Evolutionary conservation across 2,888 invertebrate genomes (phyloP).

Genomic region (Biston stratarius): DNA sequence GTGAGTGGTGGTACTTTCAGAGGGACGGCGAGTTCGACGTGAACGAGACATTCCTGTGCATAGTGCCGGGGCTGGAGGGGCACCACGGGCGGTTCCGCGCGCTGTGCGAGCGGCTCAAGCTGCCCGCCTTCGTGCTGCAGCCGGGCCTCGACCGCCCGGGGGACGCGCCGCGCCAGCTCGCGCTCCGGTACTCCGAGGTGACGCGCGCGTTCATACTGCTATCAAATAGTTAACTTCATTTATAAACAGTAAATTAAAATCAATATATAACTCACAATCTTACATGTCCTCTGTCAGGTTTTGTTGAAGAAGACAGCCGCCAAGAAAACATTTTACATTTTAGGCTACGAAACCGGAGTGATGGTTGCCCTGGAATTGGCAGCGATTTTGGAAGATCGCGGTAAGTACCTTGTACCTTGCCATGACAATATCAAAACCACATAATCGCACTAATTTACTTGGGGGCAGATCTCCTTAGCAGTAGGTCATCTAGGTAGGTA

Average conservation of each 20-base stretch:
- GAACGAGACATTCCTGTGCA: slow-evolving; percentile 52
- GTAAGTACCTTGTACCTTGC: slow-evolving; percentile 48
- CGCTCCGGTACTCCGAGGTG: slow-evolving; percentile 52
- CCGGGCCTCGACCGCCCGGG: slow-evolving; percentile 54
- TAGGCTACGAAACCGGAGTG: slow-evolving; percentile 68
- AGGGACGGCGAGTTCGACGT: slow-evolving; percentile 58
- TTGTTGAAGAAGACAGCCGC: slow-evolving; percentile 30
- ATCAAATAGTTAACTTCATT: no score
- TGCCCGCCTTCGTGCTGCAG: slow-evolving; percentile 61
- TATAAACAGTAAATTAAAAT: not conserved
- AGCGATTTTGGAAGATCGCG: slow-evolving; percentile 62
- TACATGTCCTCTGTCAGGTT: not conserved
- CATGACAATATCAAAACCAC: not conserved
- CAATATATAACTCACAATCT: not conserved
- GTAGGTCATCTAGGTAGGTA: no score
- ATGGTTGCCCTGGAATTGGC: slow-evolving; percentile 64
- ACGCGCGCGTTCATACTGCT: not conserved
- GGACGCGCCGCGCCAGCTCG: slow-evolving; percentile 53
- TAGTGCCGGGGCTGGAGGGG: slow-evolving; percentile 66
- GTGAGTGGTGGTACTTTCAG: slow-evolving; percentile 43
- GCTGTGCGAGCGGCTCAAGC: slow-evolving; percentile 60
- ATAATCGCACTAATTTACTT: not conserved
- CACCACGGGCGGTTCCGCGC: slow-evolving; percentile 54
- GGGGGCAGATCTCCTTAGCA: no score
- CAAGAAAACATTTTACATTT: slow-evolving; percentile 56